Percentiles rank a stretch among this genome's conserved stretches.
Conservation (phyloP, 2,113 vertebrate species). For the Papio anubis region DNA sequence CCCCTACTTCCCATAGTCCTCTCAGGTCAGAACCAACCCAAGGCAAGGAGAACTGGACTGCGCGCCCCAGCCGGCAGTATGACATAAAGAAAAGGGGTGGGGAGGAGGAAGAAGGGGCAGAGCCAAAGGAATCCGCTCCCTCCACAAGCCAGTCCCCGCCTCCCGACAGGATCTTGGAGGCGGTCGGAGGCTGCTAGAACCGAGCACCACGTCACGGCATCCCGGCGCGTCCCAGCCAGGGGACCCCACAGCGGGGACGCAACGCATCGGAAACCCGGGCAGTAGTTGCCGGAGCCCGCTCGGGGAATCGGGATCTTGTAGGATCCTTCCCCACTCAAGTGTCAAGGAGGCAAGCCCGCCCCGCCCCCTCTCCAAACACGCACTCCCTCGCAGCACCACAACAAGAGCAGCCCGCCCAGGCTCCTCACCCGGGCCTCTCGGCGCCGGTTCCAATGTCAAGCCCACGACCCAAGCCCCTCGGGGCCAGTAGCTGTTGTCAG, state of each 20-base stretch:
- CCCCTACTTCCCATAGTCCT: constrained; percentile 61
- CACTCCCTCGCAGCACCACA: constrained; percentile 41
- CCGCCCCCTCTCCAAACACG: constrained; percentile 72
- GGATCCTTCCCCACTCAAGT: constrained; percentile 38
- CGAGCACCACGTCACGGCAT: constrained; percentile 73
- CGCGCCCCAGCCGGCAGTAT: constrained; percentile 20
- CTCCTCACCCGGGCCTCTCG: not conserved
- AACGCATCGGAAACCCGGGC: not conserved
- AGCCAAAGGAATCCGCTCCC: constrained; percentile 69
- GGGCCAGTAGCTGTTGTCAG: not conserved
- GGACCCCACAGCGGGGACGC: not conserved
- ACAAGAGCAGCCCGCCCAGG: constrained; percentile 44
- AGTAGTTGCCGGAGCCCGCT: not conserved
- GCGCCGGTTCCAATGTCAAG: constrained; percentile 39
- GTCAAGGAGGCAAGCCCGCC: constrained; percentile 67
- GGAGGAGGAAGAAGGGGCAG: constrained; percentile 41
- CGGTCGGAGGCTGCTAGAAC: constrained; percentile 52
- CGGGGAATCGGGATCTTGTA: not conserved
- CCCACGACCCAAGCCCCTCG: not conserved
- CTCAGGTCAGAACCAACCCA: constrained; percentile 40
- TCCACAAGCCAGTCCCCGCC: constrained; percentile 70
- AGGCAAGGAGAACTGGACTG: not conserved
- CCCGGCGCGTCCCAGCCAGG: constrained; percentile 51
- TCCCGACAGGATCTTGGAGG: constrained; percentile 46
- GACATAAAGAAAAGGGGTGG: constrained; percentile 49